phyloP scores from a whole-genome alignment of 2,797 vertebrate genomes.

The Tenualosa thibaudeaui region DNA sequence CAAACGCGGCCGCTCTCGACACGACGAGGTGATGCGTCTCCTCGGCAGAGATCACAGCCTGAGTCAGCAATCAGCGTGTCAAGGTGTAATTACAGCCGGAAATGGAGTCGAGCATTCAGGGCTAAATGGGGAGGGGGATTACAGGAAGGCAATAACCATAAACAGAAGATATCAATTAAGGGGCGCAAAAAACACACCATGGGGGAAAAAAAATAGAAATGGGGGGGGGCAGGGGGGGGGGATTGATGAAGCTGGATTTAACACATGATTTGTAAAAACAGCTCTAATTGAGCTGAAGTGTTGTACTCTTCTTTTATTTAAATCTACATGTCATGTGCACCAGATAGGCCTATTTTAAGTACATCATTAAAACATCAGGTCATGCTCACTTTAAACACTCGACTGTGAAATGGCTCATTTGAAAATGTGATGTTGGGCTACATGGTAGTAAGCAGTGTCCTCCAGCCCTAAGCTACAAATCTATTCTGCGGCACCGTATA shows the following conservation, averaged over 20 bases:
- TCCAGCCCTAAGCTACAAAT: not conserved
- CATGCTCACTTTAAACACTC: slow-evolving; percentile 41
- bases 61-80: slow-evolving; percentile 53
- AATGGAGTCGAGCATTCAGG: slow-evolving; percentile 48
- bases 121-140: slow-evolving; percentile 45
- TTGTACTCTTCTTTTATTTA: slow-evolving; percentile 37
- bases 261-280: slow-evolving; percentile 56
- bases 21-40: not conserved
- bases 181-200: slow-evolving; percentile 51
- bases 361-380: slow-evolving; percentile 48
- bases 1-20: not conserved
- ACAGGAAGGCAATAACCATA: slow-evolving; percentile 46
- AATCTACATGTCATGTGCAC: slow-evolving; percentile 35
- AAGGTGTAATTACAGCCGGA: slow-evolving; percentile 66
- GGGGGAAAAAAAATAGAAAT: slow-evolving; percentile 47
- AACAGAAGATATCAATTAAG: slow-evolving; percentile 54
- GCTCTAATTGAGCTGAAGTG: slow-evolving; percentile 55
- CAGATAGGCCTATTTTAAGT: slow-evolving; percentile 39
- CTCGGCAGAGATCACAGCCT: slow-evolving; percentile 42
- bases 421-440: not conserved
- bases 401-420: slow-evolving; percentile 2
- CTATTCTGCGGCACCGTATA: not conserved
- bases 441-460: not conserved
- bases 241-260: slow-evolving; percentile 54
- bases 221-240: too few species aligned